Percentiles rank a stretch among this genome's conserved stretches.
phyloP scores from a whole-genome alignment of 2,113 vertebrate genomes.

The Cranoglanis bouderius region DNA sequence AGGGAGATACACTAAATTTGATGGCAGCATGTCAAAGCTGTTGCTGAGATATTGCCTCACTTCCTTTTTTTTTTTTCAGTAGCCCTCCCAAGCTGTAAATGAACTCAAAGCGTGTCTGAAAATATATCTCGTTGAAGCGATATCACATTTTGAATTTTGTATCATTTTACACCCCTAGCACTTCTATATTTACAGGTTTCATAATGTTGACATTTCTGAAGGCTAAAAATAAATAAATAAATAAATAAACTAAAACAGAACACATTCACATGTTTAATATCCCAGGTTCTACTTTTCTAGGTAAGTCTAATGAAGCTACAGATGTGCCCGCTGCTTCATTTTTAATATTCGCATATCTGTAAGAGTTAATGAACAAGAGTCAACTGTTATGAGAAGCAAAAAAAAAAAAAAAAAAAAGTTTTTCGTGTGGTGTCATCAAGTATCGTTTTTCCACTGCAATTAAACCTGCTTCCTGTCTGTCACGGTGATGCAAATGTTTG shows the following conservation, averaged over 20 bases:
- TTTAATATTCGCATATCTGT: background rate
- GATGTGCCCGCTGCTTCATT: background rate
- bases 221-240: too few relatives aligned
- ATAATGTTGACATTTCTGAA: background rate
- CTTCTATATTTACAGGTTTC: background rate
- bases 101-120: background rate
- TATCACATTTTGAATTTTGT: background rate
- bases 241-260: too few relatives aligned
- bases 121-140: background rate
- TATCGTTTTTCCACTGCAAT: background rate
- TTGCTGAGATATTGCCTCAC: conserved; percentile 11
- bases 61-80: conserved; percentile 7
- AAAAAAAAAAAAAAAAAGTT: too few relatives aligned
- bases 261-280: background rate
- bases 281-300: background rate
- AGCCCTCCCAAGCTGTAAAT: background rate
- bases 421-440: background rate
- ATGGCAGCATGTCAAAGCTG: background rate
- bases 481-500: background rate
- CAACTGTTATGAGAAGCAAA: background rate
- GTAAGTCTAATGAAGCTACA: background rate
- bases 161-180: background rate
- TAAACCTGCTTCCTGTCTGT: background rate
- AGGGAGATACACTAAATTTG: background rate
- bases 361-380: background rate